Percentiles rank a stretch among this genome's conserved stretches.
Conservation (phyloP, 2,113 vertebrate species). For the Microcebus murinus region DNA sequence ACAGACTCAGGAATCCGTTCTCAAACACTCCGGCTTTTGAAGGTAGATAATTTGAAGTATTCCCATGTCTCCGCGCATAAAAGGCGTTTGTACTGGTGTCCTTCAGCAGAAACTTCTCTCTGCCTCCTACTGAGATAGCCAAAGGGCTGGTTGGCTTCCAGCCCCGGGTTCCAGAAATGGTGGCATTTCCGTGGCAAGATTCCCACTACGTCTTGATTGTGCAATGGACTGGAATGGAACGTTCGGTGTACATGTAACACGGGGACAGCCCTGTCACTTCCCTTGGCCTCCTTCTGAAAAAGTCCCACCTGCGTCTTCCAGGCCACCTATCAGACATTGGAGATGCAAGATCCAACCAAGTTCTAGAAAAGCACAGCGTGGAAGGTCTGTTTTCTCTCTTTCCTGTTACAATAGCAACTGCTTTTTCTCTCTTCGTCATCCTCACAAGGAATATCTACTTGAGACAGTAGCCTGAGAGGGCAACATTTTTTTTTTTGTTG, state of each 20-base stretch:
- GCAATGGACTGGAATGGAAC: slow-evolving; percentile 22
- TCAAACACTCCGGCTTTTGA: slow-evolving; percentile 71
- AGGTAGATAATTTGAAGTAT: slow-evolving; percentile 81
- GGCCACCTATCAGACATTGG: not conserved
- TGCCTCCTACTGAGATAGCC: slow-evolving; percentile 78
- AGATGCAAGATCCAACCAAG: not conserved
- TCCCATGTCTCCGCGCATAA: slow-evolving; percentile 77
- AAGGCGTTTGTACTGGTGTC: slow-evolving; percentile 75
- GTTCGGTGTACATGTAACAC: not conserved
- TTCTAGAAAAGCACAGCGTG: not conserved
- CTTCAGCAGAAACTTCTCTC: slow-evolving; percentile 74
- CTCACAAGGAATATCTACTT: not conserved
- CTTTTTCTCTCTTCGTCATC: not conserved
- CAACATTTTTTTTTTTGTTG: not conserved
- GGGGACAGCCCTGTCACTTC: not conserved
- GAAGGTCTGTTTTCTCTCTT: not conserved
- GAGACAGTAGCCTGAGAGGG: not conserved
- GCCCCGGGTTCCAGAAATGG: slow-evolving; percentile 64
- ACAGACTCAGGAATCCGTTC: slow-evolving; percentile 62
- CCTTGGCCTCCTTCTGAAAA: not conserved
- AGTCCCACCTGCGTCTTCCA: not conserved
- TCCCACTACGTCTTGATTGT: slow-evolving; percentile 60
- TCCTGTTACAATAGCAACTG: not conserved
- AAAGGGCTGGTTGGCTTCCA: slow-evolving; percentile 68
- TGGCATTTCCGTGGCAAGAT: slow-evolving; percentile 71